Percentiles rank a stretch among this genome's conserved stretches.
Conservation (phyloP, 2,113 vertebrate genomes). For the Murina feae region DNA sequence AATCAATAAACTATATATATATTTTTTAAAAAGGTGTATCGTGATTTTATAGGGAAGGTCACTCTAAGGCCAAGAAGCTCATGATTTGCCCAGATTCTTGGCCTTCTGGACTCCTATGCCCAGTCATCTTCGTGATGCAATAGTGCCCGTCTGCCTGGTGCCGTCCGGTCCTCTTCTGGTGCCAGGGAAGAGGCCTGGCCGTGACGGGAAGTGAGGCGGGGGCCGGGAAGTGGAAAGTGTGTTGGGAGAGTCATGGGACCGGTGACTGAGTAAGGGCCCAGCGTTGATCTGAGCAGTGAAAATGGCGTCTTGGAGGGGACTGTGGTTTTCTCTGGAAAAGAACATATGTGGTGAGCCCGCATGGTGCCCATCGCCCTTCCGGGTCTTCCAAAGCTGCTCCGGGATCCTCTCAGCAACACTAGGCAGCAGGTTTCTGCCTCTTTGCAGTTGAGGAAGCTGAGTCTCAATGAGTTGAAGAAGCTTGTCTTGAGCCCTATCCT, state of each 20-base stretch:
- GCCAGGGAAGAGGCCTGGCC: neutral
- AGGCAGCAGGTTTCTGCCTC: neutral
- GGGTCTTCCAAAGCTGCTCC: neutral
- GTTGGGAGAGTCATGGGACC: neutral
- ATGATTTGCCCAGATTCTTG: neutral
- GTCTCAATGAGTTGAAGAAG: neutral
- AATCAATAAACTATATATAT: too few relatives aligned
- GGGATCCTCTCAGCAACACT: neutral
- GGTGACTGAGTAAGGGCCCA: too few relatives aligned
- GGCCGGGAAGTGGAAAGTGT: neutral
- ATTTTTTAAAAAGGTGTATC: too few relatives aligned
- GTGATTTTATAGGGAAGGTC: neutral
- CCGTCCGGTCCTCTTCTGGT: neutral
- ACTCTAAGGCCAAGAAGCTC: neutral
- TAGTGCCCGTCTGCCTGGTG: neutral
- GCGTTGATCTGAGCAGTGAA: neutral
- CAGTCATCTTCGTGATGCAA: neutral
- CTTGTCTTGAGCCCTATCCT: neutral
- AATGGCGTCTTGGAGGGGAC: neutral
- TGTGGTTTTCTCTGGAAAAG: neutral
- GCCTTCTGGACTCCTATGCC: fast-evolving
- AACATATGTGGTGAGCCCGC: neutral
- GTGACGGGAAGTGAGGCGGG: neutral
- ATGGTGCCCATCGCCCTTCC: neutral
- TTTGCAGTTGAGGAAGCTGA: neutral